phyloP scores from a whole-genome alignment of 2,113 vertebrate species.

The Verasper variegatus region DNA sequence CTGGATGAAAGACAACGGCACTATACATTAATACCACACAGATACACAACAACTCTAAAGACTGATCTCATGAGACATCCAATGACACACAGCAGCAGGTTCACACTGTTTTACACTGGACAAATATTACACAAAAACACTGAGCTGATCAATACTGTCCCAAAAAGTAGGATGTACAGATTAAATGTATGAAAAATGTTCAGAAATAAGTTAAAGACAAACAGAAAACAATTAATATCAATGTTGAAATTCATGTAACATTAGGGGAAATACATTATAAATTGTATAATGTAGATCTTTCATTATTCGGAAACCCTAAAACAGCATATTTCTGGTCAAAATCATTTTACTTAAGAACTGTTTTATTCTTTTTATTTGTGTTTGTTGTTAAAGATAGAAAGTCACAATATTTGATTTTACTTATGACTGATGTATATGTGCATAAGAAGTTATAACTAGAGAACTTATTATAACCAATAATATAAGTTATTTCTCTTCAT shows the following conservation, averaged over 20 bases:
- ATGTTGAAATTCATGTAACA: background rate
- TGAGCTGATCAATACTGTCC: background rate
- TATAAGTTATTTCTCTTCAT: too few species aligned
- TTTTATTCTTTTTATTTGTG: too few species aligned
- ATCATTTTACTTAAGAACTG: too few species aligned
- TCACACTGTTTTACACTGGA: background rate
- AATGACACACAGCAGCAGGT: conserved; percentile 1
- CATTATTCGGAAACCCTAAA: too few species aligned
- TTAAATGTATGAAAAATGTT: background rate
- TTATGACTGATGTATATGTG: too few species aligned
- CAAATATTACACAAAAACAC: background rate
- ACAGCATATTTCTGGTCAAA: too few species aligned
- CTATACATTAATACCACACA: background rate
- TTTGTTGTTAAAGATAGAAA: too few species aligned
- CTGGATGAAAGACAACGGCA: background rate
- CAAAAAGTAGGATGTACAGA: background rate
- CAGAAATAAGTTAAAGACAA: background rate
- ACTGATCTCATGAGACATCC: background rate
- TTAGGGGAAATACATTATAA: too few species aligned
- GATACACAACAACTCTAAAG: background rate
- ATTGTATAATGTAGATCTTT: too few species aligned
- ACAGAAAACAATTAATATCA: background rate
- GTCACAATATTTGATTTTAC: too few species aligned
- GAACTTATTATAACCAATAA: too few species aligned
- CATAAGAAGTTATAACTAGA: too few species aligned